Base-by-base conservation (phyloP, 2,797 vertebrate genomes). In the Hypotaenidia philippensis region DNA sequence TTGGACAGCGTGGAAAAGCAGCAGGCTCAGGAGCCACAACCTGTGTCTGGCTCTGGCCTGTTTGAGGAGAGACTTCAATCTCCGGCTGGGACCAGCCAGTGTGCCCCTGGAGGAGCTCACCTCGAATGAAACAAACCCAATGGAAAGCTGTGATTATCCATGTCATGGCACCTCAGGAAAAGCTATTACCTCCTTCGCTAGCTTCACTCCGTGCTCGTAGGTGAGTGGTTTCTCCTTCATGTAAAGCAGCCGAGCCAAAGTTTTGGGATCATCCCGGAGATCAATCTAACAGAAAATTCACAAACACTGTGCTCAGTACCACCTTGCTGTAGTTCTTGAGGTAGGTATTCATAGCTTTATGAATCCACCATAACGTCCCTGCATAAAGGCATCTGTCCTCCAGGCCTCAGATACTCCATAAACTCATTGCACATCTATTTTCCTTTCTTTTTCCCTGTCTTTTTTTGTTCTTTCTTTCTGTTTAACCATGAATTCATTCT, bases 161-260 rank as follows among this genome's bases (percentile, higher is more conserved):
- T 19, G 47, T 40, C 10, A 2, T 4, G 15, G 14, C 23, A 21
- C 38, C 61, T 9, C 53, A 47, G 52, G 6, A 84, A 87, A 60
- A 61, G 47, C 20, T 34, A 3, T 78, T 98, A 99, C 99, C 98
- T 98, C 98, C 97, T 98, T 98, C 6, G 98, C 98, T 36, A 99
- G 97, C 93, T 99, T 99, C 94, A 99, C 98, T 18, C 99, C 98
- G 0, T 99, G 98, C 96, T 99, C 98, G 0, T 98, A 98, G 31
- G 98, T 98, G 90, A 99, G 97, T 60, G 99, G 99, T 76, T 99
- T 99, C 94, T 99, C 98, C 94, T 99, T 99, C 98, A 99, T 98
- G 53, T 98, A 98, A 50, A 99, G 98, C 83, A 99, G 96, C n/a
- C 98, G 98, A 7, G 98, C 98, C 98, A 99, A 97, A 41, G 99